These are phyloP conservation scores for Gisinianus flammeolus DNA, from an alignment of 2,888 invertebrate species.

Conservation along the genomic window DNA sequence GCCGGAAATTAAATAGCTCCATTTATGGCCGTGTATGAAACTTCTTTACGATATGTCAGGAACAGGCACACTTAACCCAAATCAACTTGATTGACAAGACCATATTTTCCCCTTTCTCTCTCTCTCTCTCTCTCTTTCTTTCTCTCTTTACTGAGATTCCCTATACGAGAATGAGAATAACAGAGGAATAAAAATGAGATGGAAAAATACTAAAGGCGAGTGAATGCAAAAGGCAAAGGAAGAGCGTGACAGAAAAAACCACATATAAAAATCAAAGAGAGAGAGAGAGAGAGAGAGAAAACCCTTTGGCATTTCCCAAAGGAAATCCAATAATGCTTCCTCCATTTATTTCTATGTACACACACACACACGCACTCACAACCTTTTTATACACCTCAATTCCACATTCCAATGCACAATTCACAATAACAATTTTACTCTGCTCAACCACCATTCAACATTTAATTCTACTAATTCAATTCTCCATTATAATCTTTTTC, in stretches of 20 bases:
- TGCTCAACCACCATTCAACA: too few relatives aligned
- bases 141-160: too few relatives aligned
- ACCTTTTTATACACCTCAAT: too few relatives aligned
- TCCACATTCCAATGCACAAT: too few relatives aligned
- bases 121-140: too few relatives aligned
- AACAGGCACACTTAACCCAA: conserved; percentile 27
- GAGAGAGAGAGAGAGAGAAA: not conserved
- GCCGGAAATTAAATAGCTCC: conserved; percentile 24
- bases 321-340: conserved; percentile 20
- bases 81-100: conserved; percentile 26
- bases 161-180: not conserved
- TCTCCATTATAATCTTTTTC: too few relatives aligned
- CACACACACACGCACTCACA: not conserved
- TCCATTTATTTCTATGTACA: not conserved
- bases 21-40: conserved; percentile 14
- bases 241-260: not conserved
- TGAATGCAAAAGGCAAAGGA: too few relatives aligned
- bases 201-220: too few relatives aligned
- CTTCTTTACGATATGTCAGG: conserved; percentile 20
- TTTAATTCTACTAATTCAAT: too few relatives aligned
- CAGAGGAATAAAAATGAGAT: not conserved
- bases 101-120: not conserved
- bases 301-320: conserved; percentile 7
- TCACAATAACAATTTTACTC: too few relatives aligned
- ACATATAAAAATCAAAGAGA: not conserved